phyloP scores from a whole-genome alignment of 2,797 vertebrate genomes.

The Pygocentrus nattereri region DNA sequence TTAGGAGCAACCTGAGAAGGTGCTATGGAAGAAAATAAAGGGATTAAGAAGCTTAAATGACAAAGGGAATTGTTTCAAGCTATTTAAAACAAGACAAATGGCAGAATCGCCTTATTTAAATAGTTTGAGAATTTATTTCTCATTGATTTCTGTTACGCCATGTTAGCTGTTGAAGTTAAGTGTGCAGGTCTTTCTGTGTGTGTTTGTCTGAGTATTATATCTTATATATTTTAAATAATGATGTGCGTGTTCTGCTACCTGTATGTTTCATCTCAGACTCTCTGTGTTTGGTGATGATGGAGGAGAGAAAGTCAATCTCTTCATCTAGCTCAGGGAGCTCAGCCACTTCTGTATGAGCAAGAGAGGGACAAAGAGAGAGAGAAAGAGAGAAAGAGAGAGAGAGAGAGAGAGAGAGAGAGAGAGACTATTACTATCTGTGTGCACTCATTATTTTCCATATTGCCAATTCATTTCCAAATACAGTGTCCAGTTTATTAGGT shows the following conservation, averaged over 20 bases:
- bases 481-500: too few species aligned
- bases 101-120: background rate
- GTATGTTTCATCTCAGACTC: slow-evolving; percentile 61
- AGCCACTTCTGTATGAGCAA: slow-evolving; percentile 64
- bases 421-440: background rate
- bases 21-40: slow-evolving; percentile 41
- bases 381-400: background rate
- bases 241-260: slow-evolving; percentile 64
- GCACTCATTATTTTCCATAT: too few species aligned
- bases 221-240: background rate
- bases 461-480: too few species aligned
- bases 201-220: background rate
- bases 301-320: slow-evolving; percentile 88
- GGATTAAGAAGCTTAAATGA: background rate
- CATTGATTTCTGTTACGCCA: too few species aligned
- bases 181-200: background rate
- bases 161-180: too few species aligned
- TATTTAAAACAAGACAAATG: background rate
- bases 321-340: slow-evolving; percentile 81
- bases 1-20: slow-evolving; percentile 45
- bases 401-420: background rate
- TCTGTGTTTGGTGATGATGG: slow-evolving; percentile 81
- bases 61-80: background rate
- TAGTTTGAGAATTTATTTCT: background rate
- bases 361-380: background rate